Evolutionary conservation across 1,140 invertebrate species (phyloP), one percentile per base, ranked within the genome.

Genomic region (Drosophila burlai): DNA sequence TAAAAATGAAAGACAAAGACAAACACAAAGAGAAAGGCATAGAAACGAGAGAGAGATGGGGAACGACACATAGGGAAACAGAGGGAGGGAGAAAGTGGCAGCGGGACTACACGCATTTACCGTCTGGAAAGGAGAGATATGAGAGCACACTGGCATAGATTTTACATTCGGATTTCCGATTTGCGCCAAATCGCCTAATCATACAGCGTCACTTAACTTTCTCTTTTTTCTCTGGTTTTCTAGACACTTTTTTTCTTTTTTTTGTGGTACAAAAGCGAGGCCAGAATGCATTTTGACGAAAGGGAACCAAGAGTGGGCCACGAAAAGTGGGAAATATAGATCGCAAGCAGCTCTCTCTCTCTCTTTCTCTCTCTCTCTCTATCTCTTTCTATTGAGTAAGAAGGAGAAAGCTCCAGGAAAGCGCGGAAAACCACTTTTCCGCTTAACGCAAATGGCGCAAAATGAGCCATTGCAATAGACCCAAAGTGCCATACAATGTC

Each of bases 121-220:
- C 38, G 55, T 61, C 80, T 49, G 47, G 66, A 65, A 66, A 69
- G 2, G 18, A 43, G 26, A 46, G 38, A 57, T 68, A 26, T 69
- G 67, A 38, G 21, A 15, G 29, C 46, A 18, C 74, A 62, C 42
- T 63, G 60, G 63, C 76, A 75, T 61, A 45, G 71, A 77, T 71
- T 77, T 87, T 81, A 61, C 45, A 58, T 55, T 60, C 54, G 42
- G 42, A 80, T 75, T 58, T 74, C 60, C 76, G 80, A 80, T 83
- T 80, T 68, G 31, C 80, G 62, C 42, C 64, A 75, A 89, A 86
- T 87, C 80, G 64, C 68, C 76, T 89, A 76, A 86, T 87, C 80
- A 86, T 83, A 50, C 21, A n/a, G 43, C 57, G 49, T 29, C 24
- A 61, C 26, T 26, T 24, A 16, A 18, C 45, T 50, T 10, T 13